These are phyloP conservation scores for Nixonia krombeini DNA, from an alignment of 1,140 invertebrate genomes.

Conservation along the genomic window DNA sequence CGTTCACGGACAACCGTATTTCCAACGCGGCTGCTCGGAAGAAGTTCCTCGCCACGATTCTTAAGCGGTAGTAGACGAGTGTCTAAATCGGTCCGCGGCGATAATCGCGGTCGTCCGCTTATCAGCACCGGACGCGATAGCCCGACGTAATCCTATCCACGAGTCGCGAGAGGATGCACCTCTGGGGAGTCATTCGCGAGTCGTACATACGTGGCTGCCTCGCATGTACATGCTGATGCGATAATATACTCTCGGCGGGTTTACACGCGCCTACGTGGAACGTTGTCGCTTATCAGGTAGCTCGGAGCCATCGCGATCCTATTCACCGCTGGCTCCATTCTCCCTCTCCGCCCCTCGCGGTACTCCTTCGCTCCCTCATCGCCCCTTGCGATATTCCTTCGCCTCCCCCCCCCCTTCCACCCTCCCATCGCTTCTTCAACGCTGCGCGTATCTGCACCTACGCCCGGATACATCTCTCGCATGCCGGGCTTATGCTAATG, in stretches of 20 bases:
- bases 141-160: constrained; percentile 22
- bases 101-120: constrained; percentile 24
- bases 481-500: constrained; percentile 52
- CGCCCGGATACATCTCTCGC: constrained; percentile 36
- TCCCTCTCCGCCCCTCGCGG: constrained; percentile 3
- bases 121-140: constrained; percentile 26
- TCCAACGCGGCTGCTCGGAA: too few relatives aligned
- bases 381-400: too few relatives aligned
- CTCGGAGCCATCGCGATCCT: constrained; percentile 22
- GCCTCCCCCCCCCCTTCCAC: constrained; percentile 5
- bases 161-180: constrained; percentile 1
- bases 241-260: constrained; percentile 30
- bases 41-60: neutral
- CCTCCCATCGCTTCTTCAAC: too few relatives aligned
- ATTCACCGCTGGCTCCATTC: constrained; percentile 2
- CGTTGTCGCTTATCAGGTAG: constrained; percentile 47
- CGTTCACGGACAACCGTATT: too few relatives aligned
- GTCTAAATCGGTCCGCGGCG: neutral
- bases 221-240: constrained; percentile 28
- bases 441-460: constrained; percentile 32
- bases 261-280: constrained; percentile 38
- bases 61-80: neutral
- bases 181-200: constrained; percentile 22
- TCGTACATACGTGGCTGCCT: constrained; percentile 10
- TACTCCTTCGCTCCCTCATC: too few relatives aligned